Conservation (phyloP, 2,113 vertebrate species). For the Salvelinus alpinus region DNA sequence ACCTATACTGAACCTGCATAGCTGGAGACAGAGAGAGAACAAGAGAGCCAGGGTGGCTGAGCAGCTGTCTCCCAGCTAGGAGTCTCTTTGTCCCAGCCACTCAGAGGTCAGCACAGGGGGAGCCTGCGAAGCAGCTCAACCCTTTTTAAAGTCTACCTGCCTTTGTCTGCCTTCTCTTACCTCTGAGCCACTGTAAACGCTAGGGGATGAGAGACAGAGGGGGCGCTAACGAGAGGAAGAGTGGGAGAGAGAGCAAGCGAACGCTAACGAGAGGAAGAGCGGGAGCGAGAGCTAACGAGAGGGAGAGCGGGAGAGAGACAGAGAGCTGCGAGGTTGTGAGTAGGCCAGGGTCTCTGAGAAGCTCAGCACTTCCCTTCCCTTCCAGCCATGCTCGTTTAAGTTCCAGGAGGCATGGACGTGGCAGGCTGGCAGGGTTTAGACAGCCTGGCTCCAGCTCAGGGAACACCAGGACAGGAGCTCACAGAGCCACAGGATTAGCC, state of each 20-base stretch:
- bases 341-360: background rate
- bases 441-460: background rate
- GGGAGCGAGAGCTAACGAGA: conserved; percentile 4
- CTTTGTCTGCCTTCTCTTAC: background rate
- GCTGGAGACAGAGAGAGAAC: background rate
- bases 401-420: conserved; percentile 20
- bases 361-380: conserved; percentile 24
- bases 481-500: background rate
- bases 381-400: conserved; percentile 34
- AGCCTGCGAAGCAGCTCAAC: background rate
- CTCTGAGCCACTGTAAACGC: background rate
- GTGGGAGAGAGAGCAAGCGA: background rate
- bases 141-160: background rate
- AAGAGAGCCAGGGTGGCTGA: background rate
- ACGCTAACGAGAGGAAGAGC: conserved; percentile 9
- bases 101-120: background rate
- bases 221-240: conserved; percentile 2
- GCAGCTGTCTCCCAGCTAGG: background rate
- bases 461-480: background rate
- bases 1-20: background rate
- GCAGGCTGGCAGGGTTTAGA: conserved; percentile 32
- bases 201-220: background rate
- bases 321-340: background rate
- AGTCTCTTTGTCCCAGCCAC: background rate
- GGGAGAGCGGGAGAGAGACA: background rate